Evolutionary conservation across 2,797 vertebrate genomes (phyloP), one percentile per base, ranked within the genome.

Genomic region (Oreochromis mossambicus): DNA sequence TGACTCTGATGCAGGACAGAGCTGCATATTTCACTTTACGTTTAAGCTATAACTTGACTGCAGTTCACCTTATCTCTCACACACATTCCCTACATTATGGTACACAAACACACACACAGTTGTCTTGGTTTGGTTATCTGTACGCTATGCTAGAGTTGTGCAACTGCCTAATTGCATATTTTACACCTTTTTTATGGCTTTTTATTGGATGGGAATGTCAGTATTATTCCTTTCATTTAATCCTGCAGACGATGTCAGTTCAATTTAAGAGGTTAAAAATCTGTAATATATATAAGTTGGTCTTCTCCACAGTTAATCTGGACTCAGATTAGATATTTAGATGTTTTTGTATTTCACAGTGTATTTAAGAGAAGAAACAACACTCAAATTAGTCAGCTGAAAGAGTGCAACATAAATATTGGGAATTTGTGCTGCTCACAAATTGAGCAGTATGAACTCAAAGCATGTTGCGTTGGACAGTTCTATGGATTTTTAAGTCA

Each of bases 21-120:
- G 24, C 79, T 32, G 50, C 8, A 56, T 55, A 38, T 73, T 50
- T 17, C 10, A 61, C 80, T 83, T 88, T 82, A 87, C 5, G 36
- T 88, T 58, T 34, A 87, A 76, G 26, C 76, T 89, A 83, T 88
- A 88, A 90, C 84, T 55, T 77, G 26, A 92, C 75, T 84, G 77
- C 77, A 48, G 19, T 85, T 93, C 61, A 92, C 85, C 92, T 93
- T 93, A 93, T 94, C 87, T 91, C 79, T 63, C 26, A 26, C 63
- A 80, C 51, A 91, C 91, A 86, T 77, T 83, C 85, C 80, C 78
- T 34, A 8, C 6, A 7, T 63, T 80, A 66, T 43, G 26, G 21
- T 63, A 46, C 82, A 73, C 46, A 77, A 52, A 68, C 68, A 41
- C 56, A 21, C 15, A 26, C 26, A 63, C 50, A 61, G 50, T 87